Evolutionary conservation across 2,797 vertebrate genomes (phyloP), one percentile per base, ranked within the genome.

Genomic region (Liparis tanakae): DNA sequence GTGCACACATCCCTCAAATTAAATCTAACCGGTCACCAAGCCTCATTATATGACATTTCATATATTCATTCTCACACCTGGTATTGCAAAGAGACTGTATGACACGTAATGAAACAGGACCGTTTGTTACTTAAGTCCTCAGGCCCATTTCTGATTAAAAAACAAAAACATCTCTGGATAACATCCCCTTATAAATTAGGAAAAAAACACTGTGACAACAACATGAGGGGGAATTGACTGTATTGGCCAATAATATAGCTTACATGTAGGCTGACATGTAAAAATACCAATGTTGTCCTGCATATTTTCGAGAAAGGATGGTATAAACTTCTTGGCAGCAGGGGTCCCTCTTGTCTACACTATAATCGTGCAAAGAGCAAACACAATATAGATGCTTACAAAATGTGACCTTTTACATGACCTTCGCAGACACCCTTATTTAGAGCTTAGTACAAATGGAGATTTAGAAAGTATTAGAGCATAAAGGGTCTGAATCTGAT

Each of bases 331-430:
- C 7, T 43, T 59, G 22, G 46, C 84, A 82, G 70, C 39, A 86
- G 82, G 53, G 54, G 84, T 63, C 79, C 14, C 75, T 70, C 36
- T 80, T 68, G 54, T 67, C 67, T 37, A 33, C 18, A 75, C 57
- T 39, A 20, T 15, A 17, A 72, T 41, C 30, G 20, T 30, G 8
- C 12, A 17, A 7, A 66, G 20, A 12, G 10, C 18, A 14, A 6
- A 14, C 20, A 12, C 66, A 57, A 5, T 36, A 17, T 37, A 63
- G 12, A 37, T 14, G 30, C n/a, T 18, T 7, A 37, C 34, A 60
- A 9, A 55, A 17, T 34, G 3, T 55, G 48, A 30, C 53, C 44
- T 59, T 17, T 20, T n/a, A 1, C 10, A 41, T 30, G 50, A 41
- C 13, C 39, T 43, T 56, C 18, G 51, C 2, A 67, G 44, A 54